These are phyloP conservation scores for Tinea semifulvella DNA, from an alignment of 2,888 invertebrate genomes.

Conservation along the genomic window DNA sequence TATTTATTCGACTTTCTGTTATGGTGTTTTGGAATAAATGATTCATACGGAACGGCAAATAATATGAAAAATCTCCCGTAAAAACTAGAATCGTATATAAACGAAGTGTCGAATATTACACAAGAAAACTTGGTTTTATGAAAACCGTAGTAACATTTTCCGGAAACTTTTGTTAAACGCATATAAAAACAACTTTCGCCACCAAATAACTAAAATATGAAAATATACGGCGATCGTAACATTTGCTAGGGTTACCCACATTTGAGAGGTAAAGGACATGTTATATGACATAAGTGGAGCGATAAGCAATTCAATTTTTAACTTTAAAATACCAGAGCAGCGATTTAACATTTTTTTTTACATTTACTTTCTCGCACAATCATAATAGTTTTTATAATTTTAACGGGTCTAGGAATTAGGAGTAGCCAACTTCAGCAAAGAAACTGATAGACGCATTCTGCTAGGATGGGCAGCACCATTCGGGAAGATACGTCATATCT, in stretches of 20 bases:
- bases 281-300: not conserved
- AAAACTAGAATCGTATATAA: not conserved
- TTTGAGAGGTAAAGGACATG: not conserved
- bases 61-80: not conserved
- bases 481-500: no score
- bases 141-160: not conserved
- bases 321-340: no score
- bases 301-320: not conserved
- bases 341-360: no score
- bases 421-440: no score
- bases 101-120: conserved; percentile 3
- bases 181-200: conserved; percentile 9
- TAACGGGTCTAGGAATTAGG: no score
- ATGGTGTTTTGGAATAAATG: no score
- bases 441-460: no score
- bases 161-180: conserved; percentile 8
- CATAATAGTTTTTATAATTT: no score
- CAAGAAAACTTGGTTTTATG: not conserved
- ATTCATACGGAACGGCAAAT: no score
- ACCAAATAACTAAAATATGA: conserved; percentile 3
- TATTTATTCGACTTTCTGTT: no score
- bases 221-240: conserved; percentile 5
- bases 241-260: conserved; percentile 1
- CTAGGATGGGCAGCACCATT: no score
- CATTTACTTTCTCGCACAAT: no score